Evolutionary conservation across 2,888 invertebrate genomes (phyloP), one percentile per base, ranked within the genome.

Genomic region (Resseliella maxima): DNA sequence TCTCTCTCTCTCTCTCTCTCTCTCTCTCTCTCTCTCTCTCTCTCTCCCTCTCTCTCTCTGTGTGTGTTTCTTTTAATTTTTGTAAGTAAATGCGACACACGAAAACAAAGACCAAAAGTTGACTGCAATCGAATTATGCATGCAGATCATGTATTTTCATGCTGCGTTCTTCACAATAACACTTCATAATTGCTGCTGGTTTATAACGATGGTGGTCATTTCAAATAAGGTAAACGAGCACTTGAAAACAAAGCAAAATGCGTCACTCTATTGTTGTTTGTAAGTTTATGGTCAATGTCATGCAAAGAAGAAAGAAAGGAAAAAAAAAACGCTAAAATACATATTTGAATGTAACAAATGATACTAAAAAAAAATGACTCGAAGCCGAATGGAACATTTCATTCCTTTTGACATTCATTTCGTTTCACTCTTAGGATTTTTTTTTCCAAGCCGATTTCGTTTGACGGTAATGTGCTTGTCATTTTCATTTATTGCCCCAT

Each of bases 81-180:
- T 50, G n/a, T 18, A 15, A 72, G 6, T 8, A 72, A 72, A 72
- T 27, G n/a, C n/a, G 72, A 72, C 72, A 72, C 72, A 59, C n/a
- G 41, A 18, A 15, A 50, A 50, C 50, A 35, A 31, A 72, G 1
- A 59, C 24, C 35, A 18, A 24, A n/a, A 24, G 6, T 24, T 5
- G 59, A 59, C 72, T 72, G 72, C 72, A 72, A 72, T 72, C 72
- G 72, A 72, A 72, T 72, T 72, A 72, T 72, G 35, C 72, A 72
- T 72, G 72, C 72, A n/a, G 72, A 72, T 72, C 72, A 31, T 72
- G 72, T 72, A 35, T 8, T n/a, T 72, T 10, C 72, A n/a, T 72
- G 72, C 72, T 72, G 72, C 31, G 72, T 15, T 35, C 15, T 72
- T 15, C 31, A 31, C 72, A 72, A 72, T 72, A 31, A 72, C 72